Evolutionary conservation across 2,113 vertebrate genomes (phyloP), one percentile per base, ranked within the genome.

Genomic region (Chloroceryle aenea): DNA sequence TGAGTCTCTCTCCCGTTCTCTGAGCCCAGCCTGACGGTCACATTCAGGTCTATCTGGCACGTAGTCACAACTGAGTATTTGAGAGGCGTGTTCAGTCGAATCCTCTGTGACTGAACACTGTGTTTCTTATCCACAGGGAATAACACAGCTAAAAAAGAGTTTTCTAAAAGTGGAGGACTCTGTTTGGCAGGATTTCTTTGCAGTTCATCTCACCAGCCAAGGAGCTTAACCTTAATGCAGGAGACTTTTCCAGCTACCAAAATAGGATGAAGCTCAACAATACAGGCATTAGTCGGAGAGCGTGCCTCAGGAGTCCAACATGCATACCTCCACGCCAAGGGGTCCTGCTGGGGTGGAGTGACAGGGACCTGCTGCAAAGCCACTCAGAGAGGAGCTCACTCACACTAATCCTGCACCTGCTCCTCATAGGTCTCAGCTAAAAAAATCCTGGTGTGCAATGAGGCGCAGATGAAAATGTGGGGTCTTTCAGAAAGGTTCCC

Each of bases 351-450:
- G 85, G 53, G n/a, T 94, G 87, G 94, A 97, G 95, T 97, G 96
- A 96, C 97, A 97, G 92, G 87, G 67, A 94, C 95, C 87, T 96
- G 82, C 95, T 96, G 95, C 89, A 82, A 64, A 92, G 79, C 77
- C 73, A 19, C 66, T 85, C 87, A 30, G 53, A 71, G 83, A 52
- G 48, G 82, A 66, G 53, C 89, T 84, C 6, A 0, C 71, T 85
- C 74, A 27, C 48, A 9, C 76, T 97, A 97, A 97, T 97, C 97
- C 96, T 95, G 95, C 97, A 97, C 97, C 97, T 97, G 95, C 95
- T 96, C 77, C 93, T 92, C 95, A 78, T 92, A 93, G 90, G 61
- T 90, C 95, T 89, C 13, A 6, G 94, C 95, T 96, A 96, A 96
- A 95, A 95, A 85, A 97, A 92, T 74, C 95, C 85, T 95, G 85